These are phyloP conservation scores for Clamator glandarius DNA, from an alignment of 2,797 vertebrate species.

Conservation along the genomic window DNA sequence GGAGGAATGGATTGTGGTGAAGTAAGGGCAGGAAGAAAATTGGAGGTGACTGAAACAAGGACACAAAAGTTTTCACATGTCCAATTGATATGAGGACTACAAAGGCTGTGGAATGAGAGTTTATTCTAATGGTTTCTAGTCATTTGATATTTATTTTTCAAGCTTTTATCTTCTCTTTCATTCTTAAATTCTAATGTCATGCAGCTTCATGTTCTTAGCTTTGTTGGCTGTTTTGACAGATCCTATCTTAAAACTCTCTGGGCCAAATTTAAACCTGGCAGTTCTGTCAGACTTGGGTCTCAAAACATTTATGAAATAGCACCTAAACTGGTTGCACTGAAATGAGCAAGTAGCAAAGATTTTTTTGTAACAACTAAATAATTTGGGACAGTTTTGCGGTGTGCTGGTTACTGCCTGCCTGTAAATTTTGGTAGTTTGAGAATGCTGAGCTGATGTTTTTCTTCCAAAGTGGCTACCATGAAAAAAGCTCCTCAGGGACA, in stretches of 20 bases:
- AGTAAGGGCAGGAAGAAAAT: background rate
- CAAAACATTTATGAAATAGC: background rate
- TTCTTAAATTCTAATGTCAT: background rate
- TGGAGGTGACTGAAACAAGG: background rate
- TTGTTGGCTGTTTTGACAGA: background rate
- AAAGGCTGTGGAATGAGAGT: background rate
- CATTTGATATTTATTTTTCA: background rate
- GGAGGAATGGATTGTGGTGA: background rate
- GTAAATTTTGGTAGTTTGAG: conserved; percentile 40
- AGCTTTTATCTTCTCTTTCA: background rate
- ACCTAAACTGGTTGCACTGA: background rate
- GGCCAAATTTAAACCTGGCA: background rate
- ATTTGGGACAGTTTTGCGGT: background rate
- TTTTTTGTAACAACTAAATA: background rate
- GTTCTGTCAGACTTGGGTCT: background rate
- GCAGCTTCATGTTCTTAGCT: background rate
- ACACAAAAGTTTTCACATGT: background rate
- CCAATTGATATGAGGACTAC: background rate
- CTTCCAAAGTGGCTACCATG: conserved; percentile 57
- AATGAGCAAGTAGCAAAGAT: background rate
- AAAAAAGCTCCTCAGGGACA: conserved; percentile 30
- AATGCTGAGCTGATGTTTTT: conserved; percentile 32
- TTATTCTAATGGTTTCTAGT: background rate
- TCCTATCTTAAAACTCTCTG: background rate
- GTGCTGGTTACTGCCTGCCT: background rate